These are phyloP conservation scores for Macropis europaea DNA, from an alignment of 2,888 invertebrate genomes.

Conservation along the genomic window DNA sequence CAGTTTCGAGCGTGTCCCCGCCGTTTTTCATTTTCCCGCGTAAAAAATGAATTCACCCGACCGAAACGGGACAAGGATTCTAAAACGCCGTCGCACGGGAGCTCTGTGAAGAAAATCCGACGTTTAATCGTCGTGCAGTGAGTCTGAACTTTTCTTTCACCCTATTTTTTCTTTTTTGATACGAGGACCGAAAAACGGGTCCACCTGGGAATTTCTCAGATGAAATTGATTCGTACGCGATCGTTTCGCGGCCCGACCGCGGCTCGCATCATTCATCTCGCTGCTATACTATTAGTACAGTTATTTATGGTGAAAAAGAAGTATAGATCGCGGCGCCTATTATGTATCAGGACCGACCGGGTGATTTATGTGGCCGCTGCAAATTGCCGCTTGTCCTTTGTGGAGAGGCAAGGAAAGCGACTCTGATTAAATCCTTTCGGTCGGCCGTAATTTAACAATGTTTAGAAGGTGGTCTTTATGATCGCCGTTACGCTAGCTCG, in stretches of 20 bases:
- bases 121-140: slow-evolving; percentile 68
- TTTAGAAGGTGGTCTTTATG: slow-evolving; percentile 44
- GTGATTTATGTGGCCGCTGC: slow-evolving; percentile 63
- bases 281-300: slow-evolving; percentile 64
- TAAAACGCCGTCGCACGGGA: background rate
- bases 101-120: slow-evolving; percentile 9
- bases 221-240: slow-evolving; percentile 67
- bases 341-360: too few species aligned
- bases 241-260: slow-evolving; percentile 41
- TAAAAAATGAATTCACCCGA: slow-evolving; percentile 18
- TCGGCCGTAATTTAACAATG: slow-evolving; percentile 51
- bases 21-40: background rate
- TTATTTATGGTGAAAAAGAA: slow-evolving; percentile 66
- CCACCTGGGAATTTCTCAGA: slow-evolving; percentile 68
- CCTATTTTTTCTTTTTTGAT: background rate
- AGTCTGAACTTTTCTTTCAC: slow-evolving; percentile 65
- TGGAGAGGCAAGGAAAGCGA: slow-evolving; percentile 56
- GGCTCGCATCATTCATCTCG: slow-evolving; percentile 64
- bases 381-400: slow-evolving; percentile 69
- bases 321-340: slow-evolving; percentile 62
- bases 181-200: slow-evolving; percentile 18
- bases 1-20: background rate
- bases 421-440: slow-evolving; percentile 62
- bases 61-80: background rate
- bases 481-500: too few species aligned